These are phyloP conservation scores for Saguinus oedipus DNA, from an alignment of 2,797 vertebrate genomes.

Conservation along the genomic window DNA sequence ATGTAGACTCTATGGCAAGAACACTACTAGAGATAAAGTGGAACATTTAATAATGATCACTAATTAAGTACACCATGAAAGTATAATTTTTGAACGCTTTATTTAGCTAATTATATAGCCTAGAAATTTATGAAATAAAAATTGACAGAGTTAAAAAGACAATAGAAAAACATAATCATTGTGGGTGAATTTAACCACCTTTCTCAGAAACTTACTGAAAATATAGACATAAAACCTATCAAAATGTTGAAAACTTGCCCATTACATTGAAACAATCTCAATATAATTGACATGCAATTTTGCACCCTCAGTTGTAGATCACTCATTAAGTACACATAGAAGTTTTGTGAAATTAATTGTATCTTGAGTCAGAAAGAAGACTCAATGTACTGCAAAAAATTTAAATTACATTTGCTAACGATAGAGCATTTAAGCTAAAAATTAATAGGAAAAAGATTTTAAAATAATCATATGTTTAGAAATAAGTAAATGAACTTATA, in stretches of 20 bases:
- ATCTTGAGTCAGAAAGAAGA: neutral
- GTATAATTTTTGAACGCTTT: neutral
- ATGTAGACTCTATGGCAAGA: neutral
- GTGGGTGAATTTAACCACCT: neutral
- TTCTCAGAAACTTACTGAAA: neutral
- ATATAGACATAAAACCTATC: neutral
- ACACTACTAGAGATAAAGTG: neutral
- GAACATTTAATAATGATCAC: neutral
- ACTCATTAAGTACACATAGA: neutral
- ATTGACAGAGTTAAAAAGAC: neutral
- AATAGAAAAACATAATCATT: neutral
- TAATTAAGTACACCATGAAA: neutral
- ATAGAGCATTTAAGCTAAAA: neutral
- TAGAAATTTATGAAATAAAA: conserved; percentile 3
- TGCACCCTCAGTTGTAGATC: neutral
- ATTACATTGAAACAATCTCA: neutral
- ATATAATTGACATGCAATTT: neutral
- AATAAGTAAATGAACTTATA: conserved; percentile 1
- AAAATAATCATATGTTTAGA: neutral
- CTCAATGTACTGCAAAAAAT: neutral
- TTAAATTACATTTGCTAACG: neutral
- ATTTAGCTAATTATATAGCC: neutral
- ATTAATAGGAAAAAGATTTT: neutral
- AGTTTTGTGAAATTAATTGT: neutral
- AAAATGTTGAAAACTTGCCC: neutral